Evolutionary conservation across 2,888 invertebrate genomes (phyloP).

Genomic region (Drosophila tanythrix): DNA sequence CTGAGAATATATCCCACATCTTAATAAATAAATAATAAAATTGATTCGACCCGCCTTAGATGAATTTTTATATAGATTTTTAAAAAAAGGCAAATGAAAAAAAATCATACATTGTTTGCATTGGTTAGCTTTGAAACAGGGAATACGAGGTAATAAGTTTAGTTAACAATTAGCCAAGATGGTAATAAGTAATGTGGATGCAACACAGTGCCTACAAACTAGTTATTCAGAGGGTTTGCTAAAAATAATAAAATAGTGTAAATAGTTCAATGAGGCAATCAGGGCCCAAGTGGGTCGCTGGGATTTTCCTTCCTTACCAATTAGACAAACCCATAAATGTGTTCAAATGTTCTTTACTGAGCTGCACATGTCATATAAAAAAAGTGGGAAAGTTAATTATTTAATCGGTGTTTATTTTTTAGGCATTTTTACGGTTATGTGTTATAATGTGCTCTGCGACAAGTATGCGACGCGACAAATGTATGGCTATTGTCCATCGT

Average conservation of each 20-base stretch:
- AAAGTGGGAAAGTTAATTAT: background rate
- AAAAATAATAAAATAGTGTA: background rate
- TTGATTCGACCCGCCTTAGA: background rate
- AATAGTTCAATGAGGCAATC: background rate
- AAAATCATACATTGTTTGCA: background rate
- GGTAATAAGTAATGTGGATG: background rate
- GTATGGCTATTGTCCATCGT: constrained; percentile 99
- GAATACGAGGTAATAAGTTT: background rate
- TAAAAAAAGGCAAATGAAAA: background rate
- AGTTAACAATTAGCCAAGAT: background rate
- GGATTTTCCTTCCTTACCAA: background rate
- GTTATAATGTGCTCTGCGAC: constrained; percentile 99
- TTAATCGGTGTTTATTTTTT: constrained; percentile 25
- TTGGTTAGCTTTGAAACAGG: background rate
- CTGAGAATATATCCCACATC: background rate
- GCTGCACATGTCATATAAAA: background rate
- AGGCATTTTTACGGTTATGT: constrained; percentile 99
- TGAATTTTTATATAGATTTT: background rate
- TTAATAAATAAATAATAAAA: background rate
- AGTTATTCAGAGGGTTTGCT: background rate
- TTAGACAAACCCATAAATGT: background rate
- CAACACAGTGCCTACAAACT: background rate
- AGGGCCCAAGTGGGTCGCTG: background rate
- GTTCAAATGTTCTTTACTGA: background rate
- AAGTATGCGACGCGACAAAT: constrained; percentile 99